A percentile compares a stretch with the other conserved stretches of the same genome.
phyloP scores from a whole-genome alignment of 2,888 invertebrate genomes.

The Platycnemis pennipes region DNA sequence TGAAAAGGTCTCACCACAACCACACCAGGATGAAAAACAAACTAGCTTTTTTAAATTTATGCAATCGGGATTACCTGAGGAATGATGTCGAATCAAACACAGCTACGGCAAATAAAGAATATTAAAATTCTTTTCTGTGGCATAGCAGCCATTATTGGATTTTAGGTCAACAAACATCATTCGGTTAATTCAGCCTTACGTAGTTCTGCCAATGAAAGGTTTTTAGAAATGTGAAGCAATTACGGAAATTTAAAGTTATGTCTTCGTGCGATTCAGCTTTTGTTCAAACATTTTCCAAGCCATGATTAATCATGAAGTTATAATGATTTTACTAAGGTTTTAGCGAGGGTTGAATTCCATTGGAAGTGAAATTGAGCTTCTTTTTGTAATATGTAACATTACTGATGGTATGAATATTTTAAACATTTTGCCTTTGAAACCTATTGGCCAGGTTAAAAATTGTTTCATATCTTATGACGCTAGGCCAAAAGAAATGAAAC shows the following conservation, averaged over 20 bases:
- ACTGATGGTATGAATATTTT: no score
- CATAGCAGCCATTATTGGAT: not conserved
- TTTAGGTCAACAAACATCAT: not conserved
- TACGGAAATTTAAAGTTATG: not conserved
- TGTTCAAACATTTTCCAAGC: not conserved
- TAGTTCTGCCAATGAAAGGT: not conserved
- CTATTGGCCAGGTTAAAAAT: no score
- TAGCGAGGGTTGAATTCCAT: no score
- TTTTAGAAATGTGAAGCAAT: not conserved
- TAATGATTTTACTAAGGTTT: no score
- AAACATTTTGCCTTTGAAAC: no score
- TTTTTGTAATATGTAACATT: no score
- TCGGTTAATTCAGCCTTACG: not conserved
- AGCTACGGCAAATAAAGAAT: not conserved
- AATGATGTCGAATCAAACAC: not conserved
- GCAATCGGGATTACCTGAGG: not conserved
- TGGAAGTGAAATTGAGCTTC: no score
- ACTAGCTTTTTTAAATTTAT: not conserved
- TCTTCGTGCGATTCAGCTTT: not conserved
- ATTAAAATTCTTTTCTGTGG: not conserved
- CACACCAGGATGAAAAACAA: not conserved
- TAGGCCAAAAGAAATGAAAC: no score
- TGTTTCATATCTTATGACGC: no score
- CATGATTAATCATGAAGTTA: not conserved
- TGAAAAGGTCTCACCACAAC: not conserved